These are phyloP conservation scores for Bettongia penicillata DNA, from an alignment of 2,113 vertebrate species.

Conservation along the genomic window DNA sequence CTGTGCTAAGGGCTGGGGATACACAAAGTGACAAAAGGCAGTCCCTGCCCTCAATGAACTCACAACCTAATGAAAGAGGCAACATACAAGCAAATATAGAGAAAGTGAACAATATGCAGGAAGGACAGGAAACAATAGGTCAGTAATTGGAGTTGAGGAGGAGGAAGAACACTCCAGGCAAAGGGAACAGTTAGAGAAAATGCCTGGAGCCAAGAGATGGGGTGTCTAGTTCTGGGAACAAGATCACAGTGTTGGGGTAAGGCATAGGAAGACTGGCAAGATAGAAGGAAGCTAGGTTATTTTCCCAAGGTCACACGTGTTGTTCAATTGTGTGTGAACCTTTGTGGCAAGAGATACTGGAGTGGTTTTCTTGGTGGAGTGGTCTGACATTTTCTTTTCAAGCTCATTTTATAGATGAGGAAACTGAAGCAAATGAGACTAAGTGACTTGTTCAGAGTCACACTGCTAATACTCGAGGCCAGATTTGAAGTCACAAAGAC, in stretches of 20 bases:
- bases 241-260: neutral
- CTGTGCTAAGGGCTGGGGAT: neutral
- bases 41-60: neutral
- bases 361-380: too few species aligned
- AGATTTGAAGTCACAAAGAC: too few species aligned
- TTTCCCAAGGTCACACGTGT: too few species aligned
- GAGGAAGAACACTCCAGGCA: neutral
- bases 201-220: neutral
- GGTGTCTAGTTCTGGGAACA: too few species aligned
- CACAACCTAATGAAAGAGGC: neutral
- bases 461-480: too few species aligned
- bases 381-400: too few species aligned
- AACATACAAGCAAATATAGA: neutral
- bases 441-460: too few species aligned
- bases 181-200: neutral
- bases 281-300: neutral
- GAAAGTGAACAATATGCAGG: neutral
- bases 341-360: too few species aligned
- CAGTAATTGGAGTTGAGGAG: neutral
- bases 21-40: neutral
- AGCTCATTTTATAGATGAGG: too few species aligned
- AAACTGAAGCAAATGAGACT: too few species aligned
- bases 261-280: neutral
- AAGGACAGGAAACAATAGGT: neutral
- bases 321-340: too few species aligned